phyloP scores from a whole-genome alignment of 2,797 vertebrate genomes.

The Sitta carolinensis region DNA sequence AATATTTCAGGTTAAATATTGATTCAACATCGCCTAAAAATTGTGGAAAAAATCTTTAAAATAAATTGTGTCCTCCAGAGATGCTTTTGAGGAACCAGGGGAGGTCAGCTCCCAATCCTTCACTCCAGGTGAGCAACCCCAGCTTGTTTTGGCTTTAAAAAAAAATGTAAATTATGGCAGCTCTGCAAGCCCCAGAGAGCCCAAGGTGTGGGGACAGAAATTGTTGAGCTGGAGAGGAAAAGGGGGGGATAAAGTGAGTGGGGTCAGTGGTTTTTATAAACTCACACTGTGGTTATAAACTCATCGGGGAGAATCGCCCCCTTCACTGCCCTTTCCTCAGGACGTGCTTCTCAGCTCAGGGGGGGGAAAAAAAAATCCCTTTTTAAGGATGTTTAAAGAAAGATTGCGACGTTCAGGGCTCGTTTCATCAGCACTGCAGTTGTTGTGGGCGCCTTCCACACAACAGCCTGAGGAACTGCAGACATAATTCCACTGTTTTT shows the following conservation, averaged over 20 bases:
- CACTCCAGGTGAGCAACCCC: accelerated
- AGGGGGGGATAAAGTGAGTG: not conserved
- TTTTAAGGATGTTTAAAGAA: not conserved
- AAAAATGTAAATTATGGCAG: not conserved
- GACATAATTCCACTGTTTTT: not conserved
- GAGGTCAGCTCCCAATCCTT: too few relatives aligned
- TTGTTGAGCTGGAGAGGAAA: not conserved
- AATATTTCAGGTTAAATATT: not conserved
- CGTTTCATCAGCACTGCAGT: not conserved
- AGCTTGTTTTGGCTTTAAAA: accelerated
- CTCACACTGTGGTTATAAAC: accelerated
- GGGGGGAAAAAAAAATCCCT: accelerated
- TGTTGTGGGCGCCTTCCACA: not conserved
- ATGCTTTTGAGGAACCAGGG: not conserved
- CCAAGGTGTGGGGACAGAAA: not conserved
- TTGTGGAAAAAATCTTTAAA: not conserved
- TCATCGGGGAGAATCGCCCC: not conserved
- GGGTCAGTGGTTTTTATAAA: not conserved
- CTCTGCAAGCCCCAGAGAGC: not conserved
- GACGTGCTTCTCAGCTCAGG: not conserved
- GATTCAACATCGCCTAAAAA: not conserved
- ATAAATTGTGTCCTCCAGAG: not conserved
- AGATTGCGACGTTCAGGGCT: not conserved
- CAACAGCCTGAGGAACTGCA: not conserved
- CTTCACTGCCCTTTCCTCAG: not conserved